Percentiles rank a stretch among this genome's conserved stretches.
Conservation (phyloP, 2,113 vertebrate genomes). For the Neotoma lepida region DNA sequence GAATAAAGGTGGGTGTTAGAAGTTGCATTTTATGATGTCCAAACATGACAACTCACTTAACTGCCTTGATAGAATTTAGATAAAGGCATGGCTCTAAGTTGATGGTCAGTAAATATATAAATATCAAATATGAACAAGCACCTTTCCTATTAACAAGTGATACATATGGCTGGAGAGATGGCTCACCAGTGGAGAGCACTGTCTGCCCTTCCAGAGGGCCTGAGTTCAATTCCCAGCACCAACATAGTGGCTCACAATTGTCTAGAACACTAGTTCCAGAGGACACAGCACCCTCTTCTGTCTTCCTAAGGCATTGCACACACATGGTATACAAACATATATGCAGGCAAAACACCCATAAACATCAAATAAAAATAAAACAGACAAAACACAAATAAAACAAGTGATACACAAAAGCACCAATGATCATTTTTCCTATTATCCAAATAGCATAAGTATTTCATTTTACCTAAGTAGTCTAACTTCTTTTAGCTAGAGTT, state of each 20-base stretch:
- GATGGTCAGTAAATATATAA: neutral
- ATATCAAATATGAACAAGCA: conserved; percentile 27
- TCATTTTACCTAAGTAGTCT: conserved; percentile 40
- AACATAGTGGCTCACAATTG: neutral
- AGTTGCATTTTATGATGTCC: neutral
- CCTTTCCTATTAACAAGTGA: neutral
- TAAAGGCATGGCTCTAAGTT: neutral
- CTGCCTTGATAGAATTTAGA: neutral
- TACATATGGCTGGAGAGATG: neutral
- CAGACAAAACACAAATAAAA: neutral
- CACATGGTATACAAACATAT: neutral
- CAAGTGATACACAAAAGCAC: neutral
- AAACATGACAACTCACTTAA: conserved; percentile 17
- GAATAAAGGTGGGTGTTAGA: neutral
- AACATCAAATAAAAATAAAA: neutral
- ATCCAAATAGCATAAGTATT: conserved; percentile 42
- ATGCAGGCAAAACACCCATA: neutral
- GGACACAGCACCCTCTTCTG: neutral
- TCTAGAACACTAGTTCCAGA: neutral
- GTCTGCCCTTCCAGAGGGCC: neutral
- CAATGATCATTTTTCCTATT: conserved; percentile 14
- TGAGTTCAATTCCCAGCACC: neutral
- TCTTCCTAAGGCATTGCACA: neutral
- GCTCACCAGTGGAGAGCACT: neutral
- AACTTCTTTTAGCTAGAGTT: conserved; percentile 47